phyloP scores from a whole-genome alignment of 1,140 invertebrate species.

The Delia radicum region DNA sequence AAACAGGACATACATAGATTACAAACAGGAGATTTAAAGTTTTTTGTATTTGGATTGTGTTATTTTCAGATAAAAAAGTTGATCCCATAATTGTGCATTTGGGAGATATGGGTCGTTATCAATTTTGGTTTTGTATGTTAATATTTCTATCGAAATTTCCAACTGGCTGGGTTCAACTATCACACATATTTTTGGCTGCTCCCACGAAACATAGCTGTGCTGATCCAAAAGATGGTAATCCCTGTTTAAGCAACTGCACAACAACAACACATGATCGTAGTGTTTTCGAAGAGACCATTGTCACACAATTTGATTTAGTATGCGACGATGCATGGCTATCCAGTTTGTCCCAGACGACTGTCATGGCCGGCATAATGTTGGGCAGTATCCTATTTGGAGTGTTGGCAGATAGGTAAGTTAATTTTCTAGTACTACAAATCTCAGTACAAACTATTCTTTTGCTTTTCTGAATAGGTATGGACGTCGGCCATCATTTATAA shows the following conservation, averaged over 20 bases:
- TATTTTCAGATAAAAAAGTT: not conserved
- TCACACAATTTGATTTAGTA: conserved; percentile 74
- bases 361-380: conserved; percentile 74
- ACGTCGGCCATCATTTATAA: conserved; percentile 65
- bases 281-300: conserved; percentile 70
- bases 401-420: conserved; percentile 68
- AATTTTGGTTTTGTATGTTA: conserved; percentile 65
- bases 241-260: conserved; percentile 59
- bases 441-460: no score
- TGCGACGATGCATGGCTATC: conserved; percentile 66
- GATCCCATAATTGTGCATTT: conserved; percentile 16
- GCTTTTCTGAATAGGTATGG: conserved; percentile 62
- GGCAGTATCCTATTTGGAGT: conserved; percentile 74
- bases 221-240: conserved; percentile 49
- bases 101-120: conserved; percentile 69
- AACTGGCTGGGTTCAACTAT: conserved; percentile 69
- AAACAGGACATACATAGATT: not conserved
- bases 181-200: conserved; percentile 67
- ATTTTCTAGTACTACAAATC: no score
- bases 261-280: conserved; percentile 63
- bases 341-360: conserved; percentile 71
- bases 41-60: no score
- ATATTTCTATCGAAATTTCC: conserved; percentile 70
- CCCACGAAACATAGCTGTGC: conserved; percentile 58
- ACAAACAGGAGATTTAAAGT: no score